These are phyloP conservation scores for Myiotriccus ornatus DNA, from an alignment of 2,797 vertebrate species.

Conservation along the genomic window DNA sequence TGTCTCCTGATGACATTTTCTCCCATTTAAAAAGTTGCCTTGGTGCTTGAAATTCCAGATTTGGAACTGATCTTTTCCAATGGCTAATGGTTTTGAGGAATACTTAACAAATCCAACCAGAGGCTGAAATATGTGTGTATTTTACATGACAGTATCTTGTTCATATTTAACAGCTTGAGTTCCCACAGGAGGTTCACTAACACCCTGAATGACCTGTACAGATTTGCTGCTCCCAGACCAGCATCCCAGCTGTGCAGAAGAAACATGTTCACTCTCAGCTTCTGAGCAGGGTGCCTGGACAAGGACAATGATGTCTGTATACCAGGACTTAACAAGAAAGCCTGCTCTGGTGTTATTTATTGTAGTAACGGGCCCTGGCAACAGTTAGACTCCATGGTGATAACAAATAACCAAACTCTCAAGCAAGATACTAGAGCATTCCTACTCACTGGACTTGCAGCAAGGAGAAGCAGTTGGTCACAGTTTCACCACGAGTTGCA, in stretches of 20 bases:
- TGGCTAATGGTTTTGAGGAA: background rate
- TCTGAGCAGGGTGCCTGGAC: background rate
- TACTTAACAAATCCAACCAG: background rate
- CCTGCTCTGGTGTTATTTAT: constrained; percentile 59
- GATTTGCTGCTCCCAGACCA: background rate
- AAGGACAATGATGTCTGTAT: background rate
- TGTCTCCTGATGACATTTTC: background rate
- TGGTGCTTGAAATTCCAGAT: background rate
- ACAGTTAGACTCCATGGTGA: constrained; percentile 38
- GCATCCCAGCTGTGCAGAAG: background rate
- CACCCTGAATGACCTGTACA: background rate
- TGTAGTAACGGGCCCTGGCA: constrained; percentile 71
- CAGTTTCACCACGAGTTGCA: constrained; percentile 54
- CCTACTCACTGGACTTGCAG: background rate
- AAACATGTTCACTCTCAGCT: background rate
- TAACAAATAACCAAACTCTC: background rate
- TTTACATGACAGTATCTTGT: background rate
- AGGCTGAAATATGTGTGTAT: background rate
- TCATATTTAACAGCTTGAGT: background rate
- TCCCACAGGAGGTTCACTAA: background rate
- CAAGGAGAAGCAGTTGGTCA: background rate
- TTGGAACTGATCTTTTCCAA: background rate
- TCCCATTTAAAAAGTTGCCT: background rate
- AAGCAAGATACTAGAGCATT: background rate
- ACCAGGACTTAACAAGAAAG: background rate